Conservation (phyloP, 2,113 vertebrate species). For the Leptobrachium ailaonicum region DNA sequence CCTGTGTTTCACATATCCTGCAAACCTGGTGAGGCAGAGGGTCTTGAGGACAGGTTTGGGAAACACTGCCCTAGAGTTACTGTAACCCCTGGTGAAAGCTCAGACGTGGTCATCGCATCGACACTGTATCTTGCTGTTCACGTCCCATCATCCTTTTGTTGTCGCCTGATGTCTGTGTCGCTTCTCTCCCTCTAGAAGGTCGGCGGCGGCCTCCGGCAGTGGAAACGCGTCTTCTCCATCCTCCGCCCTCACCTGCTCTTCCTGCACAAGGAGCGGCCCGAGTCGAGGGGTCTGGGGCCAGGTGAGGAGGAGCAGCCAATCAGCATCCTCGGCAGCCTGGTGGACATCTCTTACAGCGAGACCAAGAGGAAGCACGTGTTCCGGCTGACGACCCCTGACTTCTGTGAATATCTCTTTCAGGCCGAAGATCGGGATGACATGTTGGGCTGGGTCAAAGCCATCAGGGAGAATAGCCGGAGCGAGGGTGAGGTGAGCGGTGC, state of each 20-base stretch:
- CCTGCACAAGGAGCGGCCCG: conserved; percentile 95
- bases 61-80: no score
- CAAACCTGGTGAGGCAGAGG: no score
- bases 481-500: conserved; percentile 82
- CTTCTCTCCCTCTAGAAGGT: conserved; percentile 78
- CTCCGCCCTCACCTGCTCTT: conserved; percentile 87
- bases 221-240: conserved; percentile 89
- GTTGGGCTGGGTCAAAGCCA: conserved; percentile 95
- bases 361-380: conserved; percentile 95
- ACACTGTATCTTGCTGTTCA: no score
- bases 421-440: conserved; percentile 96
- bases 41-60: no score
- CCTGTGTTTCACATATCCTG: no score
- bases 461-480: conserved; percentile 91
- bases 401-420: conserved; percentile 99
- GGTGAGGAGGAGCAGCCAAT: conserved; percentile 92
- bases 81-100: no score
- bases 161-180: neutral
- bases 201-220: conserved; percentile 89
- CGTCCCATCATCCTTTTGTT: no score
- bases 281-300: conserved; percentile 78
- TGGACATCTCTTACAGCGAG: conserved; percentile 98
- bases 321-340: conserved; percentile 93
- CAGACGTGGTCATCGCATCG: no score
- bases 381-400: conserved; percentile 96